Base-by-base conservation (phyloP, 2,888 invertebrate species). In the Hydropsyche betteni region DNA sequence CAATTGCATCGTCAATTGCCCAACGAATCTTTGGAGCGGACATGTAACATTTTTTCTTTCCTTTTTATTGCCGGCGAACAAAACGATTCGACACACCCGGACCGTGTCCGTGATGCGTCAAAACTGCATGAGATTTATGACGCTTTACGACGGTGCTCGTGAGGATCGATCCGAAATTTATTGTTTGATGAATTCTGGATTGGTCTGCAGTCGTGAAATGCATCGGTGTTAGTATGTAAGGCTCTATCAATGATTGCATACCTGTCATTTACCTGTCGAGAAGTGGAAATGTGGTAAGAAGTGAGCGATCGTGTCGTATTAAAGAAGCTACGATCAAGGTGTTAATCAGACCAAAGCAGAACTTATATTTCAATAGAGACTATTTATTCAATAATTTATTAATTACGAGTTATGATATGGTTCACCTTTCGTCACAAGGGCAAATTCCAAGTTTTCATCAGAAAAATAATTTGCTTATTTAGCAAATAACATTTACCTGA, bases 321-420 rank as follows among this genome's bases (percentile, higher is more conserved):
- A 24, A 24, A 24, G 24, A 24, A 24, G 24, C 24, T 44, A 69
- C 69, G 36, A n/a, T 50, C 69, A 51, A 72, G 44, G 36, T 72
- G 72, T 38, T 33, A 72, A 72, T 72, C 61, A 72, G 72, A 72
- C 72, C 72, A 72, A 72, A 72, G 16, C 72, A 72, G 33, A 38
- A 58, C 61, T 36, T n/a, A 55, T 61, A 58, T 36, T 71, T 71
- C 55, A 71, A 71, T 53, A 38, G 55, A 53, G 33, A 71, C 34
- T 71, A 71, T 24, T 24, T 24, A 24, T 61, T 16, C 61, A 61
- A 61, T 24, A 61, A 24, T 24, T 24, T 24, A 24, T 24, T 24
- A 24, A 24, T 24, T 24, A 24, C 2, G 24, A 24, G 24, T 24
- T 24, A 24, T 24, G 24, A 24, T 24, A 2, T 24, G 24, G 24